Conservation (phyloP, 2,113 vertebrate genomes). For the Microcebus lehilahytsara region DNA sequence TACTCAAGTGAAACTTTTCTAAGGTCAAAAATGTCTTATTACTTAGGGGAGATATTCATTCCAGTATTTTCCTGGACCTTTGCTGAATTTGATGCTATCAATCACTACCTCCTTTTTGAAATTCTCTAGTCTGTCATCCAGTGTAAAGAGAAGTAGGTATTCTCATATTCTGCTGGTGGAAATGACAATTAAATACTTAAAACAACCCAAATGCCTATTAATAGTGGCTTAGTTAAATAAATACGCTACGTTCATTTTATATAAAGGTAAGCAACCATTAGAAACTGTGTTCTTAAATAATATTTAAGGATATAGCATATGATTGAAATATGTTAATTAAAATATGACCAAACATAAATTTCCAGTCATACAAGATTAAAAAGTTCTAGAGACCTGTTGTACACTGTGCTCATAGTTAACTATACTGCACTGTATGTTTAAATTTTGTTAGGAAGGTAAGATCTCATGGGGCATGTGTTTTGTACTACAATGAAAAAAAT, state of each 20-base stretch:
- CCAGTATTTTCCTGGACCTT: background rate
- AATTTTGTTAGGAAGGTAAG: background rate
- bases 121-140: background rate
- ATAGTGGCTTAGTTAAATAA: background rate
- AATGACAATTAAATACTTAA: background rate
- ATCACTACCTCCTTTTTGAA: background rate
- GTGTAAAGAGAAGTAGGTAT: background rate
- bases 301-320: background rate
- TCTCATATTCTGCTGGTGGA: background rate
- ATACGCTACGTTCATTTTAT: background rate
- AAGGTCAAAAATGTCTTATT: background rate
- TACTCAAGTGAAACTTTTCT: background rate
- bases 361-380: background rate
- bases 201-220: background rate
- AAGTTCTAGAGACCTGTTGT: background rate
- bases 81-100: background rate
- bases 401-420: background rate
- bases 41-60: background rate
- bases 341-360: background rate
- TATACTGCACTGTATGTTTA: background rate
- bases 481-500: background rate
- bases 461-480: background rate
- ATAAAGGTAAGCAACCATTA: background rate
- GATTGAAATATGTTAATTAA: background rate
- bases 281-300: background rate